Percentiles rank a stretch among this genome's conserved stretches.
Evolutionary conservation across 2,797 vertebrate genomes (phyloP).

Genomic region (Notolepis coatsorum): DNA sequence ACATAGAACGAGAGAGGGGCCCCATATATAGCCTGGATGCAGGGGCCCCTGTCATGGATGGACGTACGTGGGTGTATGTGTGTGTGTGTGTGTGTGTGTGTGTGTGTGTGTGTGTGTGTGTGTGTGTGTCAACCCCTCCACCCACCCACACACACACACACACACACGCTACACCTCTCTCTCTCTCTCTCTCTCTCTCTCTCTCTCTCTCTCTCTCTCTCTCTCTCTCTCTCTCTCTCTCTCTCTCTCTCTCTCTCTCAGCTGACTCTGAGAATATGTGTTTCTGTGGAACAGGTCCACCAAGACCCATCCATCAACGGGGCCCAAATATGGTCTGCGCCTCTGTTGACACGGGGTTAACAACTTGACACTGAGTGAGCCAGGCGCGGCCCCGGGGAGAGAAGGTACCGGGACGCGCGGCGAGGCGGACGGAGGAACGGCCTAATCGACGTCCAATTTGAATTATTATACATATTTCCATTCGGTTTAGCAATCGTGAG

Average conservation of each 20-base stretch:
- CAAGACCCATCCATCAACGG: constrained; percentile 86
- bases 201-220: no score
- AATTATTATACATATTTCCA: constrained; percentile 78
- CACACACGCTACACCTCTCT: constrained; percentile 62
- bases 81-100: constrained; percentile 20
- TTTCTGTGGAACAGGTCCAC: constrained; percentile 82
- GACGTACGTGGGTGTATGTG: constrained; percentile 27
- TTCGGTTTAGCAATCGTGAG: constrained; percentile 71
- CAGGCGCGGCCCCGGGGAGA: constrained; percentile 68
- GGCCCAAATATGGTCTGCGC: constrained; percentile 80
- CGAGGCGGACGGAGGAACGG: constrained; percentile 67
- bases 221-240: neutral
- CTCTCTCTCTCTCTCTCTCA: constrained; percentile 71
- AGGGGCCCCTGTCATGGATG: constrained; percentile 35
- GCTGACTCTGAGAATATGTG: constrained; percentile 84
- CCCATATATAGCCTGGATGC: constrained; percentile 11
- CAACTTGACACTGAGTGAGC: constrained; percentile 87
- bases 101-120: constrained; percentile 25
- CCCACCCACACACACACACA: no score
- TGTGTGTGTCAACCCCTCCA: neutral
- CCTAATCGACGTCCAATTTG: constrained; percentile 79
- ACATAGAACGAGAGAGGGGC: constrained; percentile 31
- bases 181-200: neutral
- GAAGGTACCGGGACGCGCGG: constrained; percentile 53
- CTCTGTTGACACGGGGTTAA: constrained; percentile 86